Percentiles rank a stretch among this genome's conserved stretches.
phyloP scores from a whole-genome alignment of 2,797 vertebrate genomes.

The Coccyzus lansbergi region DNA sequence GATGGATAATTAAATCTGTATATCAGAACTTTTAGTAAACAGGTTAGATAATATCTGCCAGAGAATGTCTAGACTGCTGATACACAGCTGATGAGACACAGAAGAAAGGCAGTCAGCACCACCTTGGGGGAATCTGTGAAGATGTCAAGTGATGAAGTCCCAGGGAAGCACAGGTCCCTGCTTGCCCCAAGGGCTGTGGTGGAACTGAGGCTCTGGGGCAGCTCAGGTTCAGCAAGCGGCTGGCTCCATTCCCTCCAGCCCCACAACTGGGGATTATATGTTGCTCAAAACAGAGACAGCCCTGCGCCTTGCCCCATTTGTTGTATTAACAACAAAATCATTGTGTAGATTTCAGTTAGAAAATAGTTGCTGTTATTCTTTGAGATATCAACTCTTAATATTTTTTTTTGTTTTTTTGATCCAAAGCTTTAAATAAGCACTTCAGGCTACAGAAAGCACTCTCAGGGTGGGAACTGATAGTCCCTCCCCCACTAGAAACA shows the following conservation, averaged over 20 bases:
- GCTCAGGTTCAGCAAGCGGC: not conserved
- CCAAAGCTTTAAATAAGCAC: not conserved
- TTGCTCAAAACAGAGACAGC: constrained; percentile 9
- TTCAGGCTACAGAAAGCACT: not conserved
- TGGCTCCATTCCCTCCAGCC: not conserved
- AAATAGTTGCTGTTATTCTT: not conserved
- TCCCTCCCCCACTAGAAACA: not conserved
- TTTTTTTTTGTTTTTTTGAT: not conserved
- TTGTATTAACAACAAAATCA: not conserved
- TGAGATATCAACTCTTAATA: not conserved
- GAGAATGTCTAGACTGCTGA: not conserved
- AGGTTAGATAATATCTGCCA: not conserved
- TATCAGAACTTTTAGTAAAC: not conserved
- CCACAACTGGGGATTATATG: not conserved
- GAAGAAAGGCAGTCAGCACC: not conserved
- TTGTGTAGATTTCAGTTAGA: not conserved
- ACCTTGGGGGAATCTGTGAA: not conserved
- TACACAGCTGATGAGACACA: not conserved
- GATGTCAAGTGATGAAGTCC: not conserved
- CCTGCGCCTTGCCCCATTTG: not conserved
- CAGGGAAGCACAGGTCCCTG: not conserved
- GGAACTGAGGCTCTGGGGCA: not conserved
- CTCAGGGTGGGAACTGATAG: not conserved
- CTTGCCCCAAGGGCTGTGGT: not conserved
- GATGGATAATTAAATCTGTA: not conserved